Evolutionary conservation across 2,888 invertebrate genomes (phyloP).

Genomic region (Phortica okadai): DNA sequence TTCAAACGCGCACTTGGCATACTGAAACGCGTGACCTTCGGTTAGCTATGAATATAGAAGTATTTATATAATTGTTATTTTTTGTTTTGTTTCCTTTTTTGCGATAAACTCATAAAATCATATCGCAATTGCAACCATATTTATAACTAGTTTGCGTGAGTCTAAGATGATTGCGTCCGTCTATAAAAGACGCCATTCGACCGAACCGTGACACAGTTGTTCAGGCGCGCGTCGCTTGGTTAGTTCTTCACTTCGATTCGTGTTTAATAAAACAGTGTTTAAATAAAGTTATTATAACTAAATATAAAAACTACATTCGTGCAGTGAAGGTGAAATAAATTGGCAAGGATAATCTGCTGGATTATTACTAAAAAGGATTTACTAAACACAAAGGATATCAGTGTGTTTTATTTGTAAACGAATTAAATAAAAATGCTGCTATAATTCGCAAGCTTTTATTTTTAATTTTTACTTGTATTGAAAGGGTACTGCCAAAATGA

Average conservation of each 20-base stretch:
- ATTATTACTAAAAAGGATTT: constrained; percentile 7
- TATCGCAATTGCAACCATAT: constrained; percentile 7
- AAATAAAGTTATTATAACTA: background rate
- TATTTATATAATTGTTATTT: background rate
- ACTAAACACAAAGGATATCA: background rate
- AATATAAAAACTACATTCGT: background rate
- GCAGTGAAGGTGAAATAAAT: background rate
- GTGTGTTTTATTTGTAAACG: background rate
- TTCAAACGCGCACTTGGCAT: constrained; percentile 35
- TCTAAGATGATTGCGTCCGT: background rate
- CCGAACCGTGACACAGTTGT: background rate
- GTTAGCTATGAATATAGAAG: background rate
- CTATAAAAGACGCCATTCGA: background rate
- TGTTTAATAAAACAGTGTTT: background rate
- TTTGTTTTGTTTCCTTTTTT: background rate
- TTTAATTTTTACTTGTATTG: background rate
- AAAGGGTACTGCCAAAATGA: constrained; percentile 3
- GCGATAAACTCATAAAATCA: constrained; percentile 4
- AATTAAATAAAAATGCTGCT: background rate
- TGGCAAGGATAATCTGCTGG: background rate
- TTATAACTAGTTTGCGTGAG: background rate
- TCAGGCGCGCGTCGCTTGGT: background rate
- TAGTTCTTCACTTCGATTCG: background rate
- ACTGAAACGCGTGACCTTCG: background rate
- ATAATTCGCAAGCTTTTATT: background rate